Conservation (phyloP, 2,888 invertebrate genomes). For the Cosmorhoe ocellata region DNA sequence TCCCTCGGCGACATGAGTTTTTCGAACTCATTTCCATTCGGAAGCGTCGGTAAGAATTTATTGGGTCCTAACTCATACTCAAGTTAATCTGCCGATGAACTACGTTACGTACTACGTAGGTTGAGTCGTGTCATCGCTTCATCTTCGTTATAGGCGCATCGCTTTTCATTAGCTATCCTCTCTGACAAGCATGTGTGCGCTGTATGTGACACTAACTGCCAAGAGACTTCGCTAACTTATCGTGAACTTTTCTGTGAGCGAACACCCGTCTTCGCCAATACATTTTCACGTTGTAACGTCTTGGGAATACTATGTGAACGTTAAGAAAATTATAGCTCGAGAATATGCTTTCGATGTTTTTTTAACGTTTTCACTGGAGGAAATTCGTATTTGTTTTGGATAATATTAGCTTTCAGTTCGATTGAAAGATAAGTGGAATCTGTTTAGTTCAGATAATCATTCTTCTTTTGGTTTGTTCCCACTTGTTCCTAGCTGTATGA, state of each 20-base stretch:
- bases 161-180: slow-evolving; percentile 63
- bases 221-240: slow-evolving; percentile 50
- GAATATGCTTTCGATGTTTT: slow-evolving; percentile 25
- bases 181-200: slow-evolving; percentile 51
- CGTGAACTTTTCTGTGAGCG: slow-evolving; percentile 45
- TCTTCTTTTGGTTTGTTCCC: not conserved
- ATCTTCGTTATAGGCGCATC: slow-evolving; percentile 67
- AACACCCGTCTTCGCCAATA: slow-evolving; percentile 33
- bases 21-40: slow-evolving; percentile 67
- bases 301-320: slow-evolving; percentile 27
- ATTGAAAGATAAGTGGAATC: not conserved
- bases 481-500: no score
- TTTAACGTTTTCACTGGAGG: slow-evolving; percentile 19
- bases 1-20: slow-evolving; percentile 59
- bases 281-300: slow-evolving; percentile 28
- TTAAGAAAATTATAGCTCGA: slow-evolving; percentile 28
- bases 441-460: not conserved
- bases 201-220: slow-evolving; percentile 45
- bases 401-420: not conserved
- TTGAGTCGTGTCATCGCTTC: slow-evolving; percentile 48
- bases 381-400: no score
- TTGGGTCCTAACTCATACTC: slow-evolving; percentile 47
- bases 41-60: slow-evolving; percentile 57
- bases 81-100: slow-evolving; percentile 49
- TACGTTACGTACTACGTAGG: slow-evolving; percentile 32